Base-by-base conservation (phyloP, 2,888 invertebrate genomes). In the Cantharis rustica region DNA sequence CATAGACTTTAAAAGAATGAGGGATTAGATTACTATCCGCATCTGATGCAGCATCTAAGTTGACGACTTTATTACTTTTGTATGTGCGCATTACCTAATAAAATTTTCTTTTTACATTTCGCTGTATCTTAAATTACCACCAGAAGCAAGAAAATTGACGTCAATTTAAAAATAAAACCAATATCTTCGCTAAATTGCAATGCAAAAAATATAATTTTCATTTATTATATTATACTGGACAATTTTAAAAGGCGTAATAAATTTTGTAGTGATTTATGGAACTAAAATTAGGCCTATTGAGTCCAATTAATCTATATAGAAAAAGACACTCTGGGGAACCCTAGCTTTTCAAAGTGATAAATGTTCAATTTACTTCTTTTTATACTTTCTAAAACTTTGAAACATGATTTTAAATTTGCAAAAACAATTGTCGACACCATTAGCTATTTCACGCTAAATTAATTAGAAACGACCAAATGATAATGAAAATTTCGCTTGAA, bases 1-100 rank as follows among this genome's bases (percentile, higher is more conserved):
- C 66, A 70, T 71, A 75, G 75, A 73, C 61, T 75, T 78, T 75
- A 75, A 75, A 75, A 75, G 72, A 75, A 68, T 70, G 73, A 73
- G 66, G 71, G 69, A 73, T 47, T 68, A 71, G 71, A 71, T 77
- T 77, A 77, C 71, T 70, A 75, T 73, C 66, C 69, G 63, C 64
- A 72, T 76, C 72, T 76, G 69, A 69, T 74, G 70, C 26, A 27
- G 47, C 27, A 69, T 27, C 69, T 26, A 69, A 68, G 68, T 64
- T 64, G 72, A 26, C 31, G 23, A 72, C 72, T 16, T 73, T 68
- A 63, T 68, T 62, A 47, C 61, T 69, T 69, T 16, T 69, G 62
- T 62, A 66, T 16, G 23, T 23, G 13, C 9, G 23, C 64, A 66
- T 66, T 66, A 66, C 64, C 20, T 66, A 66, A 66, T 66, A 66